Conservation (phyloP, 1,140 invertebrate species). For the Camponotus floridanus region DNA sequence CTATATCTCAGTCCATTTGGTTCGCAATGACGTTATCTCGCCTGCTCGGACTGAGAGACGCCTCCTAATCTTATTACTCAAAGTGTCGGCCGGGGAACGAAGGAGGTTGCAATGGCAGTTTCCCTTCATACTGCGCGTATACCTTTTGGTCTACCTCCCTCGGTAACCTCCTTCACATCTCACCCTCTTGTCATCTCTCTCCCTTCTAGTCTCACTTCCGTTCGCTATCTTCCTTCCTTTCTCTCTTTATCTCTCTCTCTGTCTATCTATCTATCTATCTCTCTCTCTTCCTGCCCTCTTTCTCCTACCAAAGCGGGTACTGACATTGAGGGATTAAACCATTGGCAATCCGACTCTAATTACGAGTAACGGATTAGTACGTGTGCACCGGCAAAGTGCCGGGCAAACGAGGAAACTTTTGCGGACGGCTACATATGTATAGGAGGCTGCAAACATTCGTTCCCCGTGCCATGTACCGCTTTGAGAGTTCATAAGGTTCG, state of each 20-base stretch:
- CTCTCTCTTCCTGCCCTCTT: slow-evolving; percentile 49
- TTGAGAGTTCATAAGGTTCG: slow-evolving; percentile 66
- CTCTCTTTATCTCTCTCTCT: not conserved
- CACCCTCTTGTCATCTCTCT: not conserved
- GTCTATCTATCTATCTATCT: slow-evolving; percentile 61
- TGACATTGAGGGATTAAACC: slow-evolving; percentile 85
- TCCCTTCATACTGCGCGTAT: slow-evolving; percentile 76
- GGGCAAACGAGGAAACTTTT: slow-evolving; percentile 84
- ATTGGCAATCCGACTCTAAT: slow-evolving; percentile 86
- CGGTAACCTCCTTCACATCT: slow-evolving; percentile 17
- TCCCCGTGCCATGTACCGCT: slow-evolving; percentile 65
- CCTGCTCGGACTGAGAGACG: slow-evolving; percentile 81
- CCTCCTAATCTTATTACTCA: slow-evolving; percentile 86
- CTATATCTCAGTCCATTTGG: slow-evolving; percentile 86
- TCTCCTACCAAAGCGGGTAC: slow-evolving; percentile 59
- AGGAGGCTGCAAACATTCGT: slow-evolving; percentile 69
- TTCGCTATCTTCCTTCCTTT: slow-evolving; percentile 44
- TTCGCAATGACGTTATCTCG: slow-evolving; percentile 85
- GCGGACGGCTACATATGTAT: slow-evolving; percentile 71
- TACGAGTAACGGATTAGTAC: slow-evolving; percentile 85
- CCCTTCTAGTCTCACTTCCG: slow-evolving; percentile 30
- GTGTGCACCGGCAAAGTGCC: slow-evolving; percentile 76
- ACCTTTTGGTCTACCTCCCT: slow-evolving; percentile 55
- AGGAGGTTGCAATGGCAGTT: slow-evolving; percentile 82
- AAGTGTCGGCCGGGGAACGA: slow-evolving; percentile 83